A percentile compares a stretch with the other conserved stretches of the same genome.
Conservation (phyloP, 2,113 vertebrate genomes). For the Nymphicus hollandicus region DNA sequence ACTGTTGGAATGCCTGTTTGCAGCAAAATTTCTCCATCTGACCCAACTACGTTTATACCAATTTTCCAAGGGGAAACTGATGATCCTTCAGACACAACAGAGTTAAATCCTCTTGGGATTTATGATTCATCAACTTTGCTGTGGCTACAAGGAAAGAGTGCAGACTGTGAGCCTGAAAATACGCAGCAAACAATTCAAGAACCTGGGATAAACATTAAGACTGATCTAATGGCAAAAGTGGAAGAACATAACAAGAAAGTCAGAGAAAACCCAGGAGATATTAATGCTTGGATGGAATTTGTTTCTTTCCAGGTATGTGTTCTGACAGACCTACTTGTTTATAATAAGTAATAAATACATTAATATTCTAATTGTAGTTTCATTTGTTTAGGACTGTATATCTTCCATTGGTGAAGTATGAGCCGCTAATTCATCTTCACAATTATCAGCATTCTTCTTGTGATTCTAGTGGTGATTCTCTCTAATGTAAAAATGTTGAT, state of each 20-base stretch:
- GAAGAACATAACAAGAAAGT: constrained; percentile 90
- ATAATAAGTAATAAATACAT: background rate
- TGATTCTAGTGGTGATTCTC: background rate
- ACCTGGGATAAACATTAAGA: constrained; percentile 7
- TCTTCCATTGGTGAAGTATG: background rate
- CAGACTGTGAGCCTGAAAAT: constrained; percentile 39
- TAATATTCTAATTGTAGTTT: background rate
- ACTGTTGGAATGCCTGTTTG: constrained; percentile 47
- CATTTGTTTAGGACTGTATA: background rate
- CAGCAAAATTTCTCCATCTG: background rate
- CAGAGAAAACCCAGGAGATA: constrained; percentile 86
- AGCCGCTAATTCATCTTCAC: background rate
- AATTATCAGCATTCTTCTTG: background rate
- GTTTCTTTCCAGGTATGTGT: constrained; percentile 87
- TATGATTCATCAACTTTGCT: constrained; percentile 85
- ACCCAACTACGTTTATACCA: constrained; percentile 71
- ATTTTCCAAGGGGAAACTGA: constrained; percentile 44
- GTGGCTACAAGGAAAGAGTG: constrained; percentile 84
- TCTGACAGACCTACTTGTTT: background rate
- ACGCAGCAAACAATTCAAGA: background rate
- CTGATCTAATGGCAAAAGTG: constrained; percentile 70
- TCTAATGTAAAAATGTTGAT: background rate
- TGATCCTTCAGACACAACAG: background rate
- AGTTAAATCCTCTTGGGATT: constrained; percentile 87
- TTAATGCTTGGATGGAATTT: constrained; percentile 88